Conservation (phyloP, 2,797 vertebrate species). For the Tamandua tetradactyla region DNA sequence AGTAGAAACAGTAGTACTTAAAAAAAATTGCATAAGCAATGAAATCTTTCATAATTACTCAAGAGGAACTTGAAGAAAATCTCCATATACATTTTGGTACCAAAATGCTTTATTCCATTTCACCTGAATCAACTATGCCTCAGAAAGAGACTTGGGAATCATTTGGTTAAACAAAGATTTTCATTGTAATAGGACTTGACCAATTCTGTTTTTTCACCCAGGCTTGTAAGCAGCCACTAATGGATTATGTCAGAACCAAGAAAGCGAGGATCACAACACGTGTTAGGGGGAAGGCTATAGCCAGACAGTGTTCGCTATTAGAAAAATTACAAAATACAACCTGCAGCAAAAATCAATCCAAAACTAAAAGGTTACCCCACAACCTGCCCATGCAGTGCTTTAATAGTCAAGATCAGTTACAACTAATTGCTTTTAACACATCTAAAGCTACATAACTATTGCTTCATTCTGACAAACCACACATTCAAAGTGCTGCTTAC, state of each 20-base stretch:
- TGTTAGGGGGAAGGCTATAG: conserved; percentile 54
- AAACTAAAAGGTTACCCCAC: conserved; percentile 59
- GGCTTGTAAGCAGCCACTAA: conserved; percentile 51
- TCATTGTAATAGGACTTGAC: conserved; percentile 58
- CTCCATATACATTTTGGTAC: conserved; percentile 54
- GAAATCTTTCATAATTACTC: conserved; percentile 53
- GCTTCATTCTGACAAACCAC: conserved; percentile 36
- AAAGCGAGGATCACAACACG: conserved; percentile 42
- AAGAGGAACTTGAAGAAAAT: conserved; percentile 44
- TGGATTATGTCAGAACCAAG: conserved; percentile 65
- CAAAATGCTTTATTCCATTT: conserved; percentile 54
- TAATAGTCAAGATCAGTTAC: conserved; percentile 63
- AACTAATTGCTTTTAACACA: conserved; percentile 67
- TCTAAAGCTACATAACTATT: conserved; percentile 27
- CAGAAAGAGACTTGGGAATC: conserved; percentile 39
- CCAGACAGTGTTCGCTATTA: conserved; percentile 62
- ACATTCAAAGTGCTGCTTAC: not conserved
- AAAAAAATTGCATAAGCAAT: conserved; percentile 61
- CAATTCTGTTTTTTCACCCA: conserved; percentile 48
- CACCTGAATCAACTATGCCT: conserved; percentile 43
- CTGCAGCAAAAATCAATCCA: conserved; percentile 72
- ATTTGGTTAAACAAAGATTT: conserved; percentile 71
- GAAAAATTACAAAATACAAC: conserved; percentile 69
- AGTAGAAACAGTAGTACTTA: conserved; percentile 8
- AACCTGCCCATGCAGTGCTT: conserved; percentile 41